Evolutionary conservation across 2,888 invertebrate species (phyloP), one percentile per base, ranked within the genome.

Genomic region (Subacronicta megacephala): DNA sequence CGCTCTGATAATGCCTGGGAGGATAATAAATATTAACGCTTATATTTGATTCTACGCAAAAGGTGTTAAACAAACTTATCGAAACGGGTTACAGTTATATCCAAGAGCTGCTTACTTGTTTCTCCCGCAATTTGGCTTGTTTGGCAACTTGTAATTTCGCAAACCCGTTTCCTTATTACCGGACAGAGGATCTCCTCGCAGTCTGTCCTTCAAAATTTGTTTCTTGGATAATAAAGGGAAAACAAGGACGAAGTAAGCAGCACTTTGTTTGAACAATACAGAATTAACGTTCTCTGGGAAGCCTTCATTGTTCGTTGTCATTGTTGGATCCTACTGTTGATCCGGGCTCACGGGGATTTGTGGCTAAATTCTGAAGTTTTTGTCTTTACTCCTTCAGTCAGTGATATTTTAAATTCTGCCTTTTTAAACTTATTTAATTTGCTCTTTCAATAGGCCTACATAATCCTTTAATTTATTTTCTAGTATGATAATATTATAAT

Each of bases 1-100:
- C 81, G 85, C 85, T 85, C 86, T 85, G 81, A 85, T 87, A 81
- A 83, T 68, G 57, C 46, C 54, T 72, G 72, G 80, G 68, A 26
- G 26, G 60, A 62, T 74, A 72, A 79, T 79, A 64, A 67, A 64
- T 63, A 68, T 68, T 68, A 50, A 44, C 45, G 29, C 52, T 62
- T 57, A 31, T 41, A 53, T 52, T 45, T 26, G 53, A 47, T 66
- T 58, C 46, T 59, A 62, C 57, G 37, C 52, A 43, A 46, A 26
- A 51, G 53, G 46, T 62, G 29, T 44, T 36, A 50, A 57, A 52
- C 46, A 53, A 70, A 63, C 49, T 68, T 44, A 26, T 54, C 41
- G 23, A 36, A 47, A 53, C 55, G 37, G 37, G 65, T 62, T 59
- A 51, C 37, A 42, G 17, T 53, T 53, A 68, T 58, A 58, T 58